Evolutionary conservation across 2,888 invertebrate species (phyloP).

Genomic region (Cerceris rybyensis): DNA sequence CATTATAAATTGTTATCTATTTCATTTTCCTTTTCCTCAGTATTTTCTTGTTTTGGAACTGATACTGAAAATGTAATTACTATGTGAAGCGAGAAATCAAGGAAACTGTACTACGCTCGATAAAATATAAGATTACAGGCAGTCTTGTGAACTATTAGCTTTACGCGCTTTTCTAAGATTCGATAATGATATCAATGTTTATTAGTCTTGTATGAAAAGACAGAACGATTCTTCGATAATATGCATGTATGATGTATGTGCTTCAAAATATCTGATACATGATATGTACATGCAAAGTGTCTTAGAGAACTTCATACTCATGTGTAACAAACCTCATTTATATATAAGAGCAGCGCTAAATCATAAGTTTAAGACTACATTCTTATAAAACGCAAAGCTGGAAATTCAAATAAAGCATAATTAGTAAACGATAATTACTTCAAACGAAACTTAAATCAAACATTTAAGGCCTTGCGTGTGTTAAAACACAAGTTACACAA

Average conservation of each 20-base stretch:
- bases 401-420: conserved; percentile 34
- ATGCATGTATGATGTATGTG: conserved; percentile 21
- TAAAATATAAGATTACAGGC: not conserved
- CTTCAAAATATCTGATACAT: conserved; percentile 26
- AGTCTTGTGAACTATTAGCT: conserved; percentile 12
- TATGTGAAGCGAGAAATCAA: conserved; percentile 12
- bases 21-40: conserved; percentile 21
- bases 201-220: conserved; percentile 14
- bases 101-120: conserved; percentile 8
- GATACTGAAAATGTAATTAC: conserved; percentile 78
- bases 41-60: conserved; percentile 57
- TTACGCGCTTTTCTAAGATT: conserved; percentile 2
- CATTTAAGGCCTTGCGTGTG: no score
- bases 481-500: no score
- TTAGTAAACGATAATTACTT: conserved; percentile 38
- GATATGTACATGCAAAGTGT: conserved; percentile 48
- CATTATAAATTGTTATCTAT: conserved; percentile 6
- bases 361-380: conserved; percentile 23
- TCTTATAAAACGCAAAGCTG: conserved; percentile 30
- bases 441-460: conserved; percentile 18
- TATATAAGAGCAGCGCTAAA: conserved; percentile 37
- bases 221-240: conserved; percentile 11
- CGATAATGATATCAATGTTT: not conserved
- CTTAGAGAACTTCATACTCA: conserved; percentile 4
- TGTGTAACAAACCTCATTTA: conserved; percentile 40